Evolutionary conservation across 92 coral and sea anemone species (phyloP).

Genomic region (Ricordea florida): DNA sequence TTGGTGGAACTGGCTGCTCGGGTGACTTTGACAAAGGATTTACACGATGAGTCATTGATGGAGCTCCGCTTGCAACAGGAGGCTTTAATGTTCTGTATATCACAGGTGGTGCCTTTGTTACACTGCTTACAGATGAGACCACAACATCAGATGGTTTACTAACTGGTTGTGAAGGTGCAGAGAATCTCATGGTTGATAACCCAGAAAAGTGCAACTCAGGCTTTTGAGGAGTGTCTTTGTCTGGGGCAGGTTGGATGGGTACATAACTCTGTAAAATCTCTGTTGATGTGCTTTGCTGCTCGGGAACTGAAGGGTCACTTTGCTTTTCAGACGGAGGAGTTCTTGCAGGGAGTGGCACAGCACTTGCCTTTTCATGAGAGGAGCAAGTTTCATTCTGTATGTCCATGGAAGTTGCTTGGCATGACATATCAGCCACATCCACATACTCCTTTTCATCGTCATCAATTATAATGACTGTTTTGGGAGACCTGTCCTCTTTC

Average conservation of each 20-base stretch:
- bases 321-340: too few species aligned
- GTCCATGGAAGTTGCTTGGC: constrained; percentile 26
- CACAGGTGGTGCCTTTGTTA: constrained; percentile 15
- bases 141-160: constrained; percentile 13
- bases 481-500: background rate
- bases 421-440: constrained; percentile 37
- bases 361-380: background rate
- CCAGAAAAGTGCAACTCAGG: too few species aligned
- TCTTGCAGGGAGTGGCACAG: background rate
- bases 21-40: constrained; percentile 48
- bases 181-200: background rate
- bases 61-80: constrained; percentile 36
- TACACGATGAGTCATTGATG: constrained; percentile 41
- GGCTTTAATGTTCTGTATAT: constrained; percentile 56
- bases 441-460: constrained; percentile 45
- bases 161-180: background rate
- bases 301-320: background rate
- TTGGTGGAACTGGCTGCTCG: constrained; percentile 26
- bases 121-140: background rate
- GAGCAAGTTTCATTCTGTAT: constrained; percentile 2
- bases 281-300: background rate
- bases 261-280: background rate
- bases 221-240: background rate
- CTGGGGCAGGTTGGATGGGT: background rate
- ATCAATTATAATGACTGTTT: constrained; percentile 55